phyloP scores from a whole-genome alignment of 2,888 invertebrate species.

The Meganola albula region DNA sequence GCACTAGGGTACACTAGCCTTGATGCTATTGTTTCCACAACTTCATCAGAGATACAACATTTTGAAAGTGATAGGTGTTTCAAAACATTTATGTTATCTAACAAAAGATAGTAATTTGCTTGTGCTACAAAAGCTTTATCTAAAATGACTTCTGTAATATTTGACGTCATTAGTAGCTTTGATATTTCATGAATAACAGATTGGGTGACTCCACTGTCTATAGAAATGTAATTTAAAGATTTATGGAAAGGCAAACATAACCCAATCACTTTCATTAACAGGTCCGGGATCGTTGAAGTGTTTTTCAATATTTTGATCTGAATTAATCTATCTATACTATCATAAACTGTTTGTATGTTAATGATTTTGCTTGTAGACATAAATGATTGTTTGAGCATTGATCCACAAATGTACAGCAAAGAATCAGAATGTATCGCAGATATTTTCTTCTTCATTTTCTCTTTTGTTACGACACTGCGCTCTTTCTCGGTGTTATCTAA shows the following conservation, averaged over 20 bases:
- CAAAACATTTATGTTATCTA: conserved; percentile 29
- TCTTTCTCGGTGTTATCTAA: no score
- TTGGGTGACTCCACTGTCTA: conserved; percentile 35
- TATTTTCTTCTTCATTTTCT: no score
- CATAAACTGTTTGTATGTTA: conserved; percentile 31
- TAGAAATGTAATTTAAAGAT: conserved; percentile 30
- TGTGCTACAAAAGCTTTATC: conserved; percentile 35
- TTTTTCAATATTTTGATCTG: conserved; percentile 40
- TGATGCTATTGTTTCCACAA: conserved; percentile 34
- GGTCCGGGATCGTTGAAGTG: conserved; percentile 35
- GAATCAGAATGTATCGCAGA: no score
- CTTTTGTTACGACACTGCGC: no score
- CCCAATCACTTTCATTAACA: conserved; percentile 37
- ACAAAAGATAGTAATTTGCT: conserved; percentile 40
- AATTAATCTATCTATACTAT: conserved; percentile 31
- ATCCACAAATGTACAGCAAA: no score
- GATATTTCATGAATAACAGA: conserved; percentile 39
- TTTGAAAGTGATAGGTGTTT: conserved; percentile 42
- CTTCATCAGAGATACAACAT: conserved; percentile 43
- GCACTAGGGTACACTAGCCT: conserved; percentile 31
- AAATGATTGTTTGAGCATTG: no score
- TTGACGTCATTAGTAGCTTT: conserved; percentile 32
- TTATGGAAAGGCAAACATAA: conserved; percentile 38
- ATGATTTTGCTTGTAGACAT: no score
- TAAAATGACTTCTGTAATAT: conserved; percentile 47